Evolutionary conservation across 2,113 vertebrate species (phyloP).

Genomic region (Hippocampus zosterae): DNA sequence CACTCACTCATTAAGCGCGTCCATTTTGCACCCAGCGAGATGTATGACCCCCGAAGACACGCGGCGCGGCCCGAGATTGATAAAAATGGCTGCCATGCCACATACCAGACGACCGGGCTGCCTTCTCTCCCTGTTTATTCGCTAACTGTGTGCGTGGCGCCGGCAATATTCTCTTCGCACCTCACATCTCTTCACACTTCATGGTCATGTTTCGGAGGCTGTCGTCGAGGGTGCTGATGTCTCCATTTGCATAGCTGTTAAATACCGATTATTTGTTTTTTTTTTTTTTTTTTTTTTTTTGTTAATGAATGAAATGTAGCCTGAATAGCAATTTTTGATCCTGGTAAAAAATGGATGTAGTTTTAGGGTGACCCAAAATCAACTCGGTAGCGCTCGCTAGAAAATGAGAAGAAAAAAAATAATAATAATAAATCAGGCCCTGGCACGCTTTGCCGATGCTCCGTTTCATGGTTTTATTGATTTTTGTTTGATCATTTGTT

Average conservation of each 20-base stretch:
- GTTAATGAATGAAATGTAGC: no score
- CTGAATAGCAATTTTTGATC: no score
- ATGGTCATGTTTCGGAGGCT: not conserved
- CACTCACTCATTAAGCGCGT: not conserved
- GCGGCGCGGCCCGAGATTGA: not conserved
- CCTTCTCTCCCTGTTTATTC: no score
- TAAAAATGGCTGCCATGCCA: not conserved
- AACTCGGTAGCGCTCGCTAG: not conserved
- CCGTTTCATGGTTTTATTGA: no score
- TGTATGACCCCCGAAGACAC: conserved; percentile 7
- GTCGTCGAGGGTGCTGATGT: not conserved
- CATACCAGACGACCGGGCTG: not conserved
- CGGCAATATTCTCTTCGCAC: not conserved
- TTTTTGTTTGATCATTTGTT: no score
- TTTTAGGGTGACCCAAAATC: no score
- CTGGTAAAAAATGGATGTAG: no score
- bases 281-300: no score
- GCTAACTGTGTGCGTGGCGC: not conserved
- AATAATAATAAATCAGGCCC: no score
- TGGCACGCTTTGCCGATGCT: no score
- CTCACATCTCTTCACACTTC: not conserved
- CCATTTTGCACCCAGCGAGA: conserved; percentile 5
- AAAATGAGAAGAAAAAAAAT: not conserved
- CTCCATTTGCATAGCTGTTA: not conserved
- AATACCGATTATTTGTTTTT: no score